phyloP scores from a whole-genome alignment of 2,113 vertebrate genomes.

The Sardina pilchardus region DNA sequence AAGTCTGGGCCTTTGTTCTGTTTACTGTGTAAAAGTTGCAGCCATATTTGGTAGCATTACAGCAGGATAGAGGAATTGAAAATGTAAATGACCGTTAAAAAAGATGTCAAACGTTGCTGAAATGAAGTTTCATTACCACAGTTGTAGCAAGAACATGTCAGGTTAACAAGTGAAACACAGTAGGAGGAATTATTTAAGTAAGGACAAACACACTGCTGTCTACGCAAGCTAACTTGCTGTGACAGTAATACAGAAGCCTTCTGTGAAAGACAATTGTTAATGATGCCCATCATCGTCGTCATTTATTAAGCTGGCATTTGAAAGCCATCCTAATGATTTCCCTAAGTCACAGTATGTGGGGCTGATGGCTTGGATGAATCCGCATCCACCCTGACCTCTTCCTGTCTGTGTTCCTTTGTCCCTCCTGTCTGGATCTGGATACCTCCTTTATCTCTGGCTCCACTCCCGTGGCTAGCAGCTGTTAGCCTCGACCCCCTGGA shows the following conservation, averaged over 20 bases:
- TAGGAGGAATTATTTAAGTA: background rate
- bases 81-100: no score
- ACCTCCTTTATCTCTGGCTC: background rate
- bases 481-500: background rate
- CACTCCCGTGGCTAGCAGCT: background rate
- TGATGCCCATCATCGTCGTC: background rate
- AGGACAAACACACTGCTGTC: background rate
- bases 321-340: background rate
- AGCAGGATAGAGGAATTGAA: no score
- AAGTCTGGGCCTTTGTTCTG: no score
- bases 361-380: background rate
- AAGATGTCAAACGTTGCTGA: no score
- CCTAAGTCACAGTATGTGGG: background rate
- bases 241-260: background rate
- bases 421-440: background rate
- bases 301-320: background rate
- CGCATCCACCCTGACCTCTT: background rate
- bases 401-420: background rate
- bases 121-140: background rate
- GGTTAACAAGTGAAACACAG: background rate
- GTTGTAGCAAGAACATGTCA: background rate
- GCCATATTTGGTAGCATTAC: no score
- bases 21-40: no score
- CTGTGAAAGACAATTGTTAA: background rate
- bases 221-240: background rate